Percentiles rank a stretch among this genome's conserved stretches.
Conservation (phyloP, 2,888 invertebrate species). For the Drosophila fulvimacula region DNA sequence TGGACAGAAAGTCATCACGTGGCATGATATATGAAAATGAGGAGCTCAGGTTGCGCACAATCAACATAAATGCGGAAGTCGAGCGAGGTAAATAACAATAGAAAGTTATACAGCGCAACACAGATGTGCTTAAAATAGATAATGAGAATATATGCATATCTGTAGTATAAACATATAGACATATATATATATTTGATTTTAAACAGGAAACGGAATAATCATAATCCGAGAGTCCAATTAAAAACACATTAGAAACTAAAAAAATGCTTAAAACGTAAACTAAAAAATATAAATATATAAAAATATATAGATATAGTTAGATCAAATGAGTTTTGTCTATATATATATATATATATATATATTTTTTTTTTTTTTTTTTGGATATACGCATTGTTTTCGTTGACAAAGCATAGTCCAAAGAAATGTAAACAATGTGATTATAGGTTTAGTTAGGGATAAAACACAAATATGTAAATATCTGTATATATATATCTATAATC, state of each 20-base stretch:
- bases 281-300: not conserved
- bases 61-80: constrained; percentile 96
- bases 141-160: not conserved
- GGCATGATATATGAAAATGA: constrained; percentile 98
- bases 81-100: constrained; percentile 89
- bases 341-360: not conserved
- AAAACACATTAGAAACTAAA: constrained; percentile 63
- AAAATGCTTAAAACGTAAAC: constrained; percentile 22
- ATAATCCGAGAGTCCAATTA: constrained; percentile 61
- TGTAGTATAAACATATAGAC: not conserved
- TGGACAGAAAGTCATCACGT: constrained; percentile 95
- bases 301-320: not conserved
- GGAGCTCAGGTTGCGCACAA: constrained; percentile 93
- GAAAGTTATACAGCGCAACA: not conserved
- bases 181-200: not conserved
- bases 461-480: too few species aligned
- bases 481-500: too few species aligned
- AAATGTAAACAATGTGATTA: constrained; percentile 63
- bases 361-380: too few species aligned
- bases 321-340: not conserved
- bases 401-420: constrained; percentile 61
- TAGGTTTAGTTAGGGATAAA: constrained; percentile 13
- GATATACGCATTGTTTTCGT: constrained; percentile 36
- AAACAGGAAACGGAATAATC: constrained; percentile 50
- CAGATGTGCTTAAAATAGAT: not conserved